Base-by-base conservation (phyloP, 2,113 vertebrate species). In the Podiceps cristatus region DNA sequence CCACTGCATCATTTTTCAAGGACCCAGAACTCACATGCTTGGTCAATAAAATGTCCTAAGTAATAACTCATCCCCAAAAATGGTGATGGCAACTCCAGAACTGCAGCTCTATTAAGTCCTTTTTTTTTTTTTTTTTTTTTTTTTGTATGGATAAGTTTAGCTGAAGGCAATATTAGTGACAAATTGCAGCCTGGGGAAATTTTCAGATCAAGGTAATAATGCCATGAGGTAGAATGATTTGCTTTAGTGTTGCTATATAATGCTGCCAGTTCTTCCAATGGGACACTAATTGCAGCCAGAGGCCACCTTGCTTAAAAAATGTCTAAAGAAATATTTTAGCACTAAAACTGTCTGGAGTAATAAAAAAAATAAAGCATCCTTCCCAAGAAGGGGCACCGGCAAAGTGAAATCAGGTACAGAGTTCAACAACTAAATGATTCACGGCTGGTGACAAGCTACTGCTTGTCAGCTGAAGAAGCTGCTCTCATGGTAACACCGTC, bases 191-290 rank as follows among this genome's bases (percentile, higher is more conserved):
- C 88, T 31, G 55, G 88, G 93, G 96, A 97, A 95, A 95, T 93
- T 95, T 96, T 96, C 93, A 95, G 95, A 96, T 97, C 93, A 97
- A 97, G 96, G 95, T 90, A 97, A 97, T 93, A 96, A 97, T 88
- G 68, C 87, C 76, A 68, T 44, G 64, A 95, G 79, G 88, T 76
- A 97, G 73, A 96, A 94, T 93, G 79, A 96, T 97, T 95, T 94
- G 92, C 95, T 96, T 93, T 88, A 97, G 67, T n/a, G 24, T 82
- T 92, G 67, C 92, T 90, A 60, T 94, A 94, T 88, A 96, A 86
- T 35, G 79, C 86, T 96, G 86, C 58, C 90, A 93, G 62, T 47
- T 92, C 79, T 83, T 97, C 85, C 96, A 93, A 64, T 14, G 79
- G 90, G 96, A 95, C 88, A 95, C 87, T 97, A 97, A 97, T 82